Base-by-base conservation (phyloP, 2,888 invertebrate genomes). In the Tetanocera ferruginea region DNA sequence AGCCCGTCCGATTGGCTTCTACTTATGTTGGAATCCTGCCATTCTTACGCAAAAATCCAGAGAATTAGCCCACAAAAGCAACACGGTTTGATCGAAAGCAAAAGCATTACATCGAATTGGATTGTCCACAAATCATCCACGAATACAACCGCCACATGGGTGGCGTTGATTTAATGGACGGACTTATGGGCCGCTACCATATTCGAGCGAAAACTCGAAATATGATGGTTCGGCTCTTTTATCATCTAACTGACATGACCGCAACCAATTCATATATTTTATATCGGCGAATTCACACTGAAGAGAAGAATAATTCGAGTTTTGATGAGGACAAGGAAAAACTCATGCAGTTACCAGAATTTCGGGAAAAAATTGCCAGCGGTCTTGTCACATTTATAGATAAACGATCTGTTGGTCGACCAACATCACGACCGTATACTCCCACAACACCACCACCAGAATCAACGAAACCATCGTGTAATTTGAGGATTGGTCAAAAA, bases 11-110 rank as follows among this genome's bases (percentile, higher is more conserved):
- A 49, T 64, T 97, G 91, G 95, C 95, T 2, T 91, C 98, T 78
- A 96, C 96, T 0, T 93, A 92, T 55, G 97, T 97, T 81, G 90
- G 90, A 1, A 91, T 92, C 0, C 91, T 92, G 66, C 93, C 96
- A 49, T 98, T 98, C 91, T 94, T 95, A 84, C 99, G 98, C 88
- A 98, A 97, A 1, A 94, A 96, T 74, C 95, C 97, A 4, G 19
- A 72, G 55, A 37, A 19, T 9, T 37, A 66, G 57, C 37, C 37
- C 34, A 19, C 62, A 14, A 78, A 76, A 51, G 67, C 52, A 69
- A 43, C 25, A 62, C 76, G 74, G 8, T 74, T 71, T 62, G 70
- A 74, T 37, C 60, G 64, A 6, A 74, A 77, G 37, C 3, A 14
- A 34, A 77, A 76, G 23, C 52, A 62, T 19, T 25, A 25, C 43